Evolutionary conservation across 2,888 invertebrate species (phyloP).

Genomic region (Griposia aprilina): DNA sequence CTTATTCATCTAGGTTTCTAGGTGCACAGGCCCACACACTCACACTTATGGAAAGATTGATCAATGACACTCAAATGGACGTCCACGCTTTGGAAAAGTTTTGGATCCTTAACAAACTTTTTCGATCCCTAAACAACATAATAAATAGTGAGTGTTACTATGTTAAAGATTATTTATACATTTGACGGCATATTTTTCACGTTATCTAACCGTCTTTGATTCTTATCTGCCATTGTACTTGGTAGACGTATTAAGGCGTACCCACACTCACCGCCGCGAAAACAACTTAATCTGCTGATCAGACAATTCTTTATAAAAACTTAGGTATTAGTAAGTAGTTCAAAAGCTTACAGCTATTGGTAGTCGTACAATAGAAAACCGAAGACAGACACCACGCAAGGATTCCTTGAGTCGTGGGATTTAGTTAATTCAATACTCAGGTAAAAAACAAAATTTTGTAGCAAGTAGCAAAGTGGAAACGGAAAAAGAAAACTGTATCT

Average conservation of each 20-base stretch:
- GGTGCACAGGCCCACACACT: constrained; percentile 3
- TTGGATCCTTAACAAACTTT: neutral
- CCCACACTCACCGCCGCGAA: neutral
- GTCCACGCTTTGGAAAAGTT: neutral
- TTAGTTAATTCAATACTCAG: neutral
- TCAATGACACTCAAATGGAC: constrained; percentile 4
- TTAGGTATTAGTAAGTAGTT: neutral
- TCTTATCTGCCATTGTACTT: constrained; percentile 40
- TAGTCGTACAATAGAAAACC: neutral
- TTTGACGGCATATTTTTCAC: constrained; percentile 11
- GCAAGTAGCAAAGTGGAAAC: neutral
- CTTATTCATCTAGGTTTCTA: constrained; percentile 3
- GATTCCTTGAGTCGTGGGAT: neutral
- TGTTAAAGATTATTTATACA: neutral
- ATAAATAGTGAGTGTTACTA: neutral
- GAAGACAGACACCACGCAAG: neutral
- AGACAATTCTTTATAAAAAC: neutral
- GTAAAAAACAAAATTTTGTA: neutral
- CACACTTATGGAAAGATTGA: constrained; percentile 36
- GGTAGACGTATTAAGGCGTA: neutral
- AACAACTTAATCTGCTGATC: constrained; percentile 12
- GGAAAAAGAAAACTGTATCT: neutral
- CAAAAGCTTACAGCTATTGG: neutral
- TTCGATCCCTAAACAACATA: neutral
- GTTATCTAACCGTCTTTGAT: constrained; percentile 12